phyloP scores from a whole-genome alignment of 2,113 vertebrate species.

The Mohoua ochrocephala region DNA sequence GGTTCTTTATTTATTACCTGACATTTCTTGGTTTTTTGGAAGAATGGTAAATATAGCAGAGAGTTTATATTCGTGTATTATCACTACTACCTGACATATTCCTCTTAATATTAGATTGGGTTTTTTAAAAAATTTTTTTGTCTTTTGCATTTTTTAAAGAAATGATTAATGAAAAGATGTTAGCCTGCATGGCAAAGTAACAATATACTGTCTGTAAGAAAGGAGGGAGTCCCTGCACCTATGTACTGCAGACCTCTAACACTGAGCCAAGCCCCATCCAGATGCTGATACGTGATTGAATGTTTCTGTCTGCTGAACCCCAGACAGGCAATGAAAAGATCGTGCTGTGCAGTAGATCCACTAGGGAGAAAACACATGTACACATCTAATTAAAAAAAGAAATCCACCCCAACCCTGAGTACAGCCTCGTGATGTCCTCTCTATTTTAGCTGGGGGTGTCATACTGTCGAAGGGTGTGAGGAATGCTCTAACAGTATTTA shows the following conservation, averaged over 20 bases:
- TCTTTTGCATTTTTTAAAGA: not conserved
- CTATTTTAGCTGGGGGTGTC: not conserved
- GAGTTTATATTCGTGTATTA: not conserved
- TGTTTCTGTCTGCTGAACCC: constrained; percentile 47
- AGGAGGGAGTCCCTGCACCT: not conserved
- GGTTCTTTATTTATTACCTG: not conserved
- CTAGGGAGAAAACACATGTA: constrained; percentile 32
- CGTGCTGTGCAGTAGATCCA: constrained; percentile 1
- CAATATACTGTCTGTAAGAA: constrained; percentile 28
- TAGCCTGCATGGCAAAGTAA: not conserved
- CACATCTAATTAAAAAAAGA: not conserved
- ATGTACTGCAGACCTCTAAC: not conserved
- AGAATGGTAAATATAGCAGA: not conserved
- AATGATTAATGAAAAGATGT: not conserved
- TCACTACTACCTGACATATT: not conserved
- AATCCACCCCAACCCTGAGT: not conserved
- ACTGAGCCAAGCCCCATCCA: constrained; percentile 25
- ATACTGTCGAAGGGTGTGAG: not conserved
- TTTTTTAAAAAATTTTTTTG: not conserved
- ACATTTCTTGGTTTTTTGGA: not conserved
- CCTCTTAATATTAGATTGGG: not conserved
- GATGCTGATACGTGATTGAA: constrained; percentile 1
- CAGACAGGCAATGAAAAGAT: constrained; percentile 17
- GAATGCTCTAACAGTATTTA: not conserved
- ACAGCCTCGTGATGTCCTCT: not conserved